Evolutionary conservation across 2,888 invertebrate species (phyloP).

Genomic region (Cantharis lateralis): DNA sequence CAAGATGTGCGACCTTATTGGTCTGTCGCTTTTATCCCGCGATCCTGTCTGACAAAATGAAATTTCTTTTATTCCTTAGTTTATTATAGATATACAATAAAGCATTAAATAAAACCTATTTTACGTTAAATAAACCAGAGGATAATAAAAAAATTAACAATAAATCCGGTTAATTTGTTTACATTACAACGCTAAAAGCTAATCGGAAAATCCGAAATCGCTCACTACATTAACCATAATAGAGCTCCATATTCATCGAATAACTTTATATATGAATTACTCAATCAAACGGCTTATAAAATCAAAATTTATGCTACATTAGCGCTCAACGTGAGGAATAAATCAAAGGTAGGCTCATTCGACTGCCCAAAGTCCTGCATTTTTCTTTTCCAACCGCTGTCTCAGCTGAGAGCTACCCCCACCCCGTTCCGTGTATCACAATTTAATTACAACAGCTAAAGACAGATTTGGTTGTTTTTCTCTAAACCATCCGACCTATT

Average conservation of each 20-base stretch:
- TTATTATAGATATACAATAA: background rate
- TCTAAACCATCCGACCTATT: background rate
- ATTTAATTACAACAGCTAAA: background rate
- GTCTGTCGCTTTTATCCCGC: slow-evolving; percentile 24
- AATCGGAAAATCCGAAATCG: slow-evolving; percentile 25
- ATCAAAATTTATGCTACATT: slow-evolving; percentile 39
- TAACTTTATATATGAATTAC: slow-evolving; percentile 29
- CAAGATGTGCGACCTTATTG: slow-evolving; percentile 22
- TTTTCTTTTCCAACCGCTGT: background rate
- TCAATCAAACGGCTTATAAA: slow-evolving; percentile 38
- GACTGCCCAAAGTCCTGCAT: background rate
- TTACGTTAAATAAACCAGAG: background rate
- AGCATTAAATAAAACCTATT: background rate
- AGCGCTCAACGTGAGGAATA: slow-evolving; percentile 21
- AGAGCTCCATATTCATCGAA: slow-evolving; percentile 21
- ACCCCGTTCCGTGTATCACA: background rate
- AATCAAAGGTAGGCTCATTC: slow-evolving; percentile 16
- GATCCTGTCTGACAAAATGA: slow-evolving; percentile 24
- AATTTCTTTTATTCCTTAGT: slow-evolving; percentile 17
- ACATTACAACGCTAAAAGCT: slow-evolving; percentile 12
- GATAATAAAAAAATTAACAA: background rate
- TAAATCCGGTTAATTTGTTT: background rate
- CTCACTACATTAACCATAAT: slow-evolving; percentile 18
- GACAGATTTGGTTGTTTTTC: background rate
- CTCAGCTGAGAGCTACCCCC: background rate